phyloP scores from a whole-genome alignment of 2,797 vertebrate genomes.

The Rhabdophis nuchalis region DNA sequence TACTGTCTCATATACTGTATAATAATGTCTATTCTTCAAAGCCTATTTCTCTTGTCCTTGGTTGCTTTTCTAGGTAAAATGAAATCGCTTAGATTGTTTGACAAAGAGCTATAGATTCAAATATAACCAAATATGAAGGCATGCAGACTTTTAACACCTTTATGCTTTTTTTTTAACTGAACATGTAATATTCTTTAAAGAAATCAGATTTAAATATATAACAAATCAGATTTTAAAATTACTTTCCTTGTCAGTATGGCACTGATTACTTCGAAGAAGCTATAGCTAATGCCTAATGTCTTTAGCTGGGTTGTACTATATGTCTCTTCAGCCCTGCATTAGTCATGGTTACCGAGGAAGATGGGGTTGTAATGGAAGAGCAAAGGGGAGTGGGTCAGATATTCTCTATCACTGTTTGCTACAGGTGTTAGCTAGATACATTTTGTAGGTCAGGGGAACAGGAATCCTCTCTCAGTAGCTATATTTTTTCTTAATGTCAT shows the following conservation, averaged over 20 bases:
- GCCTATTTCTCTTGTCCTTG: not conserved
- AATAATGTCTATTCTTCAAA: not conserved
- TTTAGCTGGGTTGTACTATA: not conserved
- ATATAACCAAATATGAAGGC: not conserved
- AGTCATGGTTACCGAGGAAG: not conserved
- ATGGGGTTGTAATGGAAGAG: not conserved
- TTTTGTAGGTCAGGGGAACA: conserved; percentile 22
- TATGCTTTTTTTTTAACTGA: not conserved
- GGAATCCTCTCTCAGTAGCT: not conserved
- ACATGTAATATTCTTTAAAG: not conserved
- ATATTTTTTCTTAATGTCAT: conserved; percentile 22
- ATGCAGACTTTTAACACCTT: not conserved
- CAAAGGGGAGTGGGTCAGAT: not conserved
- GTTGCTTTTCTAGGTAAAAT: not conserved
- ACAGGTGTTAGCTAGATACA: conserved; percentile 21
- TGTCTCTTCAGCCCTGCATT: not conserved
- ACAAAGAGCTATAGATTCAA: not conserved
- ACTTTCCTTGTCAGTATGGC: not conserved
- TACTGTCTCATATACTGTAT: not conserved
- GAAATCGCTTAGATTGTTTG: not conserved
- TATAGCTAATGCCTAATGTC: not conserved
- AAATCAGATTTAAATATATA: not conserved
- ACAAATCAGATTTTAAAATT: not conserved
- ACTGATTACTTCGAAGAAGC: not conserved
- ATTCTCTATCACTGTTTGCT: conserved; percentile 13